These are phyloP conservation scores for Picathartes gymnocephalus DNA, from an alignment of 2,113 vertebrate species.

Conservation along the genomic window DNA sequence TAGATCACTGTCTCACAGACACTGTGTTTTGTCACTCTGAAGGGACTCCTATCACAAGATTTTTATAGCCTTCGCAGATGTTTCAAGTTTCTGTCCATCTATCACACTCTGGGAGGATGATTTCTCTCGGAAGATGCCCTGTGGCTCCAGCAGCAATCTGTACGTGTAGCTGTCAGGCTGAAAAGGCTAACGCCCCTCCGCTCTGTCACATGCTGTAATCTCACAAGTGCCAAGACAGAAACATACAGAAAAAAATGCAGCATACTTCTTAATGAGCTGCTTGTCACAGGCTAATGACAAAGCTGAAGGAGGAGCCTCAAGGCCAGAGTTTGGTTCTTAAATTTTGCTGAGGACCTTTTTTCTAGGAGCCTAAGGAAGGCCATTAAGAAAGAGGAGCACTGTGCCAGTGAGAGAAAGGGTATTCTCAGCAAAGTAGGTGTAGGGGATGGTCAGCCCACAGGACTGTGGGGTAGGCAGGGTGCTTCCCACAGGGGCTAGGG, in stretches of 20 bases:
- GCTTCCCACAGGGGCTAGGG: not conserved
- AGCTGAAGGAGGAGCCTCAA: conserved; percentile 8
- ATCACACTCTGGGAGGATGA: conserved; percentile 14
- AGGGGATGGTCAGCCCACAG: accelerated
- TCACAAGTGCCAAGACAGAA: conserved; percentile 46
- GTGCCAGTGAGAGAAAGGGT: not conserved
- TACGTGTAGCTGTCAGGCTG: conserved; percentile 57
- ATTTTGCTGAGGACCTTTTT: not conserved
- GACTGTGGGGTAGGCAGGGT: not conserved
- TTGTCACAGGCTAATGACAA: conserved; percentile 57
- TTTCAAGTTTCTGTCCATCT: conserved; percentile 65
- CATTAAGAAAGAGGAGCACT: not conserved
- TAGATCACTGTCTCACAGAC: not conserved
- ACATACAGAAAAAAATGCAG: conserved; percentile 38
- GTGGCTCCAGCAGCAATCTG: conserved; percentile 65
- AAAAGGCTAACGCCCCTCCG: conserved; percentile 62
- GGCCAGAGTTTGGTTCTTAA: not conserved
- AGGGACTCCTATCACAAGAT: not conserved
- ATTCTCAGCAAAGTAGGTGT: not conserved
- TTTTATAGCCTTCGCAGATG: conserved; percentile 52
- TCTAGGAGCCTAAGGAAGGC: not conserved
- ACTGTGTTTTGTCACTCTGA: not conserved
- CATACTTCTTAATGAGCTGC: conserved; percentile 56
- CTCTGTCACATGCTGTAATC: conserved; percentile 67
- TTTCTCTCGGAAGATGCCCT: conserved; percentile 51